Conservation (phyloP, 1,140 invertebrate genomes). For the Calycopis cecrops region DNA sequence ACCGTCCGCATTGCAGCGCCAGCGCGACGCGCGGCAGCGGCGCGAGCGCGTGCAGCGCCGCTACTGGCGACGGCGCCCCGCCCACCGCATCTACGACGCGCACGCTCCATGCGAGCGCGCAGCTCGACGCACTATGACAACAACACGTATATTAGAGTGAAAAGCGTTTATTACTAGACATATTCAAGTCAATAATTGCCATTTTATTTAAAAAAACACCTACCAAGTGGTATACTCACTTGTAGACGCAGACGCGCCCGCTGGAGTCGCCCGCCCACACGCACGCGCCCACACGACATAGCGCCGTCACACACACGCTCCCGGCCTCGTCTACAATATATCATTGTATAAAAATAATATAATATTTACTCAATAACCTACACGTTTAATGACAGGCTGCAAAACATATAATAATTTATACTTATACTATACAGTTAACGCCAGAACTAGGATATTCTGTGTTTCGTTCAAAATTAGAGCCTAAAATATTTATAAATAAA, state of each 20-base stretch:
- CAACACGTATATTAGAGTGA: too few relatives aligned
- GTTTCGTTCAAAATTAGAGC: too few relatives aligned
- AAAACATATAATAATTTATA: too few relatives aligned
- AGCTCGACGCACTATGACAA: constrained; percentile 35
- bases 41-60: constrained; percentile 36
- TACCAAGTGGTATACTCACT: constrained; percentile 68
- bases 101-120: constrained; percentile 41
- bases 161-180: too few relatives aligned
- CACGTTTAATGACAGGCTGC: too few relatives aligned
- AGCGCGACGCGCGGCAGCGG: constrained; percentile 38
- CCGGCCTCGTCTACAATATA: constrained; percentile 40
- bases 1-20: constrained; percentile 46
- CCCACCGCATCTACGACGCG: constrained; percentile 45
- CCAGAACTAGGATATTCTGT: too few relatives aligned
- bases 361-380: too few relatives aligned
- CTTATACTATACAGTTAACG: too few relatives aligned
- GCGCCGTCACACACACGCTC: constrained; percentile 78
- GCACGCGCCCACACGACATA: constrained; percentile 80
- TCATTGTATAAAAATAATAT: too few relatives aligned
- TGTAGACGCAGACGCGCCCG: constrained; percentile 87
- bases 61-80: constrained; percentile 37
- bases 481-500: too few relatives aligned
- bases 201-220: too few relatives aligned
- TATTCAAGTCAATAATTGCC: too few relatives aligned
- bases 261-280: constrained; percentile 92